phyloP scores from a whole-genome alignment of 2,113 vertebrate species.

The Forbesichthys agassizii region DNA sequence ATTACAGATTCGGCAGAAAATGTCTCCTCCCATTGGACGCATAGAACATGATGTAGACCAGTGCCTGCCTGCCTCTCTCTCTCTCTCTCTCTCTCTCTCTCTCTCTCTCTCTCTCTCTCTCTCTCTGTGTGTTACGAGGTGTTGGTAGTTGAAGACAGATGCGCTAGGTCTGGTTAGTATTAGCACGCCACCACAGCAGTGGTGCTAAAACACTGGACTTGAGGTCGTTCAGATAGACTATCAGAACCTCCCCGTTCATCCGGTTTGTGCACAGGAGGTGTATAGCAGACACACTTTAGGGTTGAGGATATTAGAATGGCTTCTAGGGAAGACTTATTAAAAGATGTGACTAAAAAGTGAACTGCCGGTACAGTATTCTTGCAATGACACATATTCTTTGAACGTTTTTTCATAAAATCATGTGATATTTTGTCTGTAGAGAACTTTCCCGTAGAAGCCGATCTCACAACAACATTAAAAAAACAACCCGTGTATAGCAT shows the following conservation, averaged over 20 bases:
- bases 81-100: conserved; percentile 8
- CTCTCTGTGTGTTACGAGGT: conserved; percentile 64
- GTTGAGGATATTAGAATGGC: no score
- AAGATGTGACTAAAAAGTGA: no score
- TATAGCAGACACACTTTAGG: no score
- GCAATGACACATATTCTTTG: no score
- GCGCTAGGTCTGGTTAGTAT: conserved; percentile 67
- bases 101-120: conserved; percentile 12
- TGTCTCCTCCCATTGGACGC: conserved; percentile 3
- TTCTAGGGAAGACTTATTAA: no score
- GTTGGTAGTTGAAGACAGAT: conserved; percentile 72
- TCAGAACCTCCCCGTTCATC: conserved; percentile 17
- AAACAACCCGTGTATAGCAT: no score
- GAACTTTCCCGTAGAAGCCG: no score
- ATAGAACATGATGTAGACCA: conserved; percentile 54
- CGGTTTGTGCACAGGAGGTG: conserved; percentile 26
- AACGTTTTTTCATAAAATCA: no score
- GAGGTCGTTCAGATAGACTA: conserved; percentile 32
- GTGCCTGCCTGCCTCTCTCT: no score
- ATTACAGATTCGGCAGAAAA: conserved; percentile 53
- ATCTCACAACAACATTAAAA: no score
- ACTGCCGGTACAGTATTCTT: no score
- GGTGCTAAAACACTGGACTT: conserved; percentile 14
- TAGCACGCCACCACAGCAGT: conserved; percentile 39
- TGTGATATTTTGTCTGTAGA: no score